A percentile compares a stretch with the other conserved stretches of the same genome.
Evolutionary conservation across 2,888 invertebrate species (phyloP).

Genomic region (Lepidochrysops patricia): DNA sequence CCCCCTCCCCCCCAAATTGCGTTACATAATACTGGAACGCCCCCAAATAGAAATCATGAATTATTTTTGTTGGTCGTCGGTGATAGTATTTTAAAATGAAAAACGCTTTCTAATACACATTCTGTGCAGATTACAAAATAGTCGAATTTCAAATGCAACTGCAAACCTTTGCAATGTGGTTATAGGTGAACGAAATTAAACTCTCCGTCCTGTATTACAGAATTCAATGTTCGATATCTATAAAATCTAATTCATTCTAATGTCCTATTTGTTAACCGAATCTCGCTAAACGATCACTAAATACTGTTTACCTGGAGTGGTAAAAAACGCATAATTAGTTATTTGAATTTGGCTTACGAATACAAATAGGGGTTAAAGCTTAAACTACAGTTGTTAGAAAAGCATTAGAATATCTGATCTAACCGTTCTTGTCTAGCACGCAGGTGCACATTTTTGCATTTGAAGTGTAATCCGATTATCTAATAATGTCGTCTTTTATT

Average conservation of each 20-base stretch:
- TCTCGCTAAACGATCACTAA: slow-evolving; percentile 2
- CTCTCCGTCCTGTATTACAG: neutral
- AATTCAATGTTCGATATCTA: neutral
- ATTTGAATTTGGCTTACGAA: slow-evolving; percentile 22
- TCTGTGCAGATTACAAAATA: no score
- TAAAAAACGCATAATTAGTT: slow-evolving; percentile 20
- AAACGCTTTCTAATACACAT: no score
- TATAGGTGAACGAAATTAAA: neutral
- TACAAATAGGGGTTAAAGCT: slow-evolving; percentile 27
- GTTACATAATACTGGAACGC: no score
- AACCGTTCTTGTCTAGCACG: slow-evolving; percentile 27
- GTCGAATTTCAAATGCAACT: neutral
- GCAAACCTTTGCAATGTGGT: neutral
- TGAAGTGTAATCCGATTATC: neutral
- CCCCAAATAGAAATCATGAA: no score
- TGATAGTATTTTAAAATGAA: no score
- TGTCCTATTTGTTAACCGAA: neutral
- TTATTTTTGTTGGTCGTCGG: no score
- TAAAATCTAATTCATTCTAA: neutral
- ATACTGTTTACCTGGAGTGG: neutral
- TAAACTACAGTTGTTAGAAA: slow-evolving; percentile 40
- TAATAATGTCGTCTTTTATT: no score
- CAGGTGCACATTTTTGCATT: slow-evolving; percentile 44
- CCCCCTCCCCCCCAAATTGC: no score
- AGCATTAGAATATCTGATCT: slow-evolving; percentile 36